These are phyloP conservation scores for Cartodere bifasciata DNA, from an alignment of 2,888 invertebrate genomes.

Conservation along the genomic window DNA sequence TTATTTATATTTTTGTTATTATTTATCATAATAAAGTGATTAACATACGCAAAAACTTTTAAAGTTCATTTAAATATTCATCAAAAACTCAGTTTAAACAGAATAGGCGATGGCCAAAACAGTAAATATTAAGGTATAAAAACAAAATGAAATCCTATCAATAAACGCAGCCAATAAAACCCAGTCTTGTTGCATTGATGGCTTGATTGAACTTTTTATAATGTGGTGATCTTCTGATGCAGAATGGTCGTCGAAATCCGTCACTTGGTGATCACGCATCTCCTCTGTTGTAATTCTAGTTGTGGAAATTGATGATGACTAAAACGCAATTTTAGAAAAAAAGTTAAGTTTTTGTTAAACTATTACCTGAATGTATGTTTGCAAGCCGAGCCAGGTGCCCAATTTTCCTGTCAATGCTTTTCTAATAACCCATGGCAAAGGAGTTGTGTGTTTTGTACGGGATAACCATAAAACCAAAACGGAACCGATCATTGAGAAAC, in stretches of 20 bases:
- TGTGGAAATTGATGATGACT: slow-evolving; percentile 7
- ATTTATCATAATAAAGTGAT: too few species aligned
- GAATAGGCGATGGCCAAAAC: slow-evolving; percentile 40
- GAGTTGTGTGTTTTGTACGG: slow-evolving; percentile 33
- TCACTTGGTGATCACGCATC: slow-evolving; percentile 34
- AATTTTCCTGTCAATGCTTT: slow-evolving; percentile 34
- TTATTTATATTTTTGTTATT: too few species aligned
- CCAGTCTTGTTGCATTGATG: slow-evolving; percentile 45
- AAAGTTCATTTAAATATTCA: too few species aligned
- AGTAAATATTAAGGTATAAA: slow-evolving; percentile 42
- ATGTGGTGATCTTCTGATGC: slow-evolving; percentile 33
- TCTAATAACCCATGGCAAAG: slow-evolving; percentile 41
- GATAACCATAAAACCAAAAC: slow-evolving; percentile 41
- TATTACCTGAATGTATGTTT: slow-evolving; percentile 28
- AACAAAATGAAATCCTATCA: slow-evolving; percentile 46
- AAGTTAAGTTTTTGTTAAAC: not conserved
- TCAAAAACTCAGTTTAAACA: slow-evolving; percentile 23
- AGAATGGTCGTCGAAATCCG: slow-evolving; percentile 29
- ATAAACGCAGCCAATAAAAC: slow-evolving; percentile 48
- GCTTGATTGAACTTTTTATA: slow-evolving; percentile 20
- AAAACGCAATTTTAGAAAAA: too few species aligned
- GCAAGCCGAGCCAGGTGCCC: slow-evolving; percentile 34
- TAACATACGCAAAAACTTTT: too few species aligned
- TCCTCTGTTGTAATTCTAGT: slow-evolving; percentile 32
- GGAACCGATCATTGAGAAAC: slow-evolving; percentile 41